Evolutionary conservation across 2,888 invertebrate genomes (phyloP).

Genomic region (Rosalia funebris): DNA sequence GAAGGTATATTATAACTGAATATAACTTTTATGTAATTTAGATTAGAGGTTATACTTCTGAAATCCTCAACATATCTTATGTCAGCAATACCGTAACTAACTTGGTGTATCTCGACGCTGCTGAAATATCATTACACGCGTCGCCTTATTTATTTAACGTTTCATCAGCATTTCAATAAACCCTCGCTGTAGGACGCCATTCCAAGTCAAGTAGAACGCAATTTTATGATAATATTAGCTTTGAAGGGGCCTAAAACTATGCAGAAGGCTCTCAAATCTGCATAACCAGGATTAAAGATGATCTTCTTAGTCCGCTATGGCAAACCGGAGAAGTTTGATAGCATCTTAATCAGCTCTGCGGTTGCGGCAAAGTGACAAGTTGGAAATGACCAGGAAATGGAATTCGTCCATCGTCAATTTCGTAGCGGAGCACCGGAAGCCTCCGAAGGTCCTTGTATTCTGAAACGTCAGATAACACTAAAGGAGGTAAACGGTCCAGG

Average conservation of each 20-base stretch:
- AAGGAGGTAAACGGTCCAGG: slow-evolving; percentile 14
- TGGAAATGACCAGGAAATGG: slow-evolving; percentile 56
- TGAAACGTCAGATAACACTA: slow-evolving; percentile 8
- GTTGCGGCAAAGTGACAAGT: slow-evolving; percentile 42
- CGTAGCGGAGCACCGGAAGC: slow-evolving; percentile 15
- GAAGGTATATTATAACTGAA: too few species aligned
- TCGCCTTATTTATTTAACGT: not conserved
- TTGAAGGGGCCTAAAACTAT: slow-evolving; percentile 13
- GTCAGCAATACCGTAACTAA: too few species aligned
- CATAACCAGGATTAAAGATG: slow-evolving; percentile 37
- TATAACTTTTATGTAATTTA: too few species aligned
- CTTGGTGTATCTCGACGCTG: too few species aligned
- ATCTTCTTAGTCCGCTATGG: slow-evolving; percentile 32
- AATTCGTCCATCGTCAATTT: slow-evolving; percentile 53
- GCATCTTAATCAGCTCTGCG: slow-evolving; percentile 42
- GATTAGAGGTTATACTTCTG: too few species aligned
- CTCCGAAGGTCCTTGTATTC: slow-evolving; percentile 8
- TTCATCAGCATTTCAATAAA: slow-evolving; percentile 16
- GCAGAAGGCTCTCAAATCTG: slow-evolving; percentile 26
- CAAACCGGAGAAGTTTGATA: slow-evolving; percentile 42
- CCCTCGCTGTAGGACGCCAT: not conserved
- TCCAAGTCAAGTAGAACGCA: slow-evolving; percentile 8
- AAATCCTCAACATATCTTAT: too few species aligned
- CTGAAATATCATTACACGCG: too few species aligned
- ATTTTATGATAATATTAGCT: slow-evolving; percentile 29